phyloP scores from a whole-genome alignment of 1,140 invertebrate species.

The Drosophila arawakana region DNA sequence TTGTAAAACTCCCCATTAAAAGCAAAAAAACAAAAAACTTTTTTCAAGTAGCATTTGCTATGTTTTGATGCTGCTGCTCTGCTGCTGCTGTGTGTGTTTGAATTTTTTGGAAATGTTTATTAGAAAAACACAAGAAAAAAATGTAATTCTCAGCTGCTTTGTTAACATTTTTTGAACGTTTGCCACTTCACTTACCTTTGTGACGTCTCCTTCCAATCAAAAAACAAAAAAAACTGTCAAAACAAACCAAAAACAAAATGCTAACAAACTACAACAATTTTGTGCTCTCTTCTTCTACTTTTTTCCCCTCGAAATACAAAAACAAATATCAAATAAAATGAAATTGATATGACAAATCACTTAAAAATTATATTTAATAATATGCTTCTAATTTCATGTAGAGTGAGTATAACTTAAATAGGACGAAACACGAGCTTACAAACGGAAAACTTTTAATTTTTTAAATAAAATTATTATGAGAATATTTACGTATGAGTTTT shows the following conservation, averaged over 20 bases:
- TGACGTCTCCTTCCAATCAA: constrained; percentile 25
- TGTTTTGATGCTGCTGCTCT: constrained; percentile 38
- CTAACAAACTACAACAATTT: constrained; percentile 67
- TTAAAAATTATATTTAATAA: constrained; percentile 37
- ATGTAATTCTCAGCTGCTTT: constrained; percentile 58
- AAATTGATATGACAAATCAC: constrained; percentile 54
- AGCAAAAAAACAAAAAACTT: constrained; percentile 31
- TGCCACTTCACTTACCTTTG: constrained; percentile 59
- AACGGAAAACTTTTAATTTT: constrained; percentile 16
- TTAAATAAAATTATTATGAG: constrained; percentile 11
- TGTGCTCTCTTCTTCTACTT: constrained; percentile 56
- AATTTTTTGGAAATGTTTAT: constrained; percentile 57
- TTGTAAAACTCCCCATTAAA: constrained; percentile 43
- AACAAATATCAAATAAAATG: constrained; percentile 18
- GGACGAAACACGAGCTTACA: constrained; percentile 20
- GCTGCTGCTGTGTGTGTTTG: constrained; percentile 30
- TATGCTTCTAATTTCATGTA: constrained; percentile 59
- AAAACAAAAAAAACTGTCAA: constrained; percentile 36
- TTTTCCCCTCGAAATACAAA: constrained; percentile 30
- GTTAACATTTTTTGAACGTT: constrained; percentile 65
- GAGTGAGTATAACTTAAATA: constrained; percentile 64
- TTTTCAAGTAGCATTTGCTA: constrained; percentile 68
- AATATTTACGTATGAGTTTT: constrained; percentile 1
- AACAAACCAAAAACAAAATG: constrained; percentile 52
- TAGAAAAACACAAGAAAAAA: constrained; percentile 57